Evolutionary conservation across 2,113 vertebrate genomes (phyloP), one percentile per base, ranked within the genome.

Genomic region (Sinocyclocheilus maitianheensis): DNA sequence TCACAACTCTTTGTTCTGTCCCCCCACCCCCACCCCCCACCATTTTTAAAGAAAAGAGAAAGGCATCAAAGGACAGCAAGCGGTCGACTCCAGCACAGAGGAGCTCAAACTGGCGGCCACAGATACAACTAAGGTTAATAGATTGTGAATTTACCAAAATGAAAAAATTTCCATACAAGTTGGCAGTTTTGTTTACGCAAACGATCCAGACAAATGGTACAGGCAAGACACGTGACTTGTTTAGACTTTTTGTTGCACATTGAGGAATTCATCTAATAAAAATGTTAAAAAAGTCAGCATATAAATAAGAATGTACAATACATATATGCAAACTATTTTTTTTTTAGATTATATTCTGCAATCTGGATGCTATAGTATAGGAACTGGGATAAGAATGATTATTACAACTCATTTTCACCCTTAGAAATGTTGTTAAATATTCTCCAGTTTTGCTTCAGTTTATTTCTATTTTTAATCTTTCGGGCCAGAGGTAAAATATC

Each of bases 51-150:
- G 10, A 62, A 75, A 83, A 81, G 71, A 69, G 40, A 51, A 74
- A 85, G 53, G 83, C 82, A 79, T 88, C 78, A 76, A 78, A 88
- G 69, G 71, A 74, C 24, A 67, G 72, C 80, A 77, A 34, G 89
- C 86, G 84, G 26, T 55, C 34, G 48, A 84, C 80, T 88, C 75
- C 69, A 87, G 14, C n/a, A 8, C 40, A 16, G 82, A 65, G 77
- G 18, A 79, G 30, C 85, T 62, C 67, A 86, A 26, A 86, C 84
- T 88, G 53, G 72, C 4, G 80, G 81, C 53, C 75, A 78, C 16
- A 77, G 86, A 86, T 87, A 9, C 13, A 40, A 77, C 77, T 53
- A 75, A 84, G 89, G 90, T 88, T 89, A 89, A 88, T 79, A 69
- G 74, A 87, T 20, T 85, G 82, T 46, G 85, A 67, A 79, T 82